Base-by-base conservation (phyloP, 2,797 vertebrate genomes). In the Coregonus ussuriensis region DNA sequence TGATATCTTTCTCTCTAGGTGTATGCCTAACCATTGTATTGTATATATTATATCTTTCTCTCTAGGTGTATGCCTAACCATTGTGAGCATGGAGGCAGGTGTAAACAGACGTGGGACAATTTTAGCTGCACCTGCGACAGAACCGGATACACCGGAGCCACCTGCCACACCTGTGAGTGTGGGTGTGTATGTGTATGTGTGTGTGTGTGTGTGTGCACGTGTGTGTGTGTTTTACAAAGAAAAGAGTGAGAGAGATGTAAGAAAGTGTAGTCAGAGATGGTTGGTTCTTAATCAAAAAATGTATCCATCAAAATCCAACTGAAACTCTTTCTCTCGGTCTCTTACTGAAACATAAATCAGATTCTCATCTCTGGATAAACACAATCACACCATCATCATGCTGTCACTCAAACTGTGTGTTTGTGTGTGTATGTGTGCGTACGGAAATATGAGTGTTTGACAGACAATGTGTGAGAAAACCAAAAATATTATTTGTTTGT, bases 31-130 rank as follows among this genome's bases (percentile, higher is more conserved):
- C n/a, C n/a, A n/a, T n/a, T n/a, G n/a, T n/a, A n/a, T n/a, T n/a
- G n/a, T n/a, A n/a, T n/a, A 80, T 84, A 65, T 86, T 90, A 29
- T 86, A 70, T 89, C 80, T 91, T 21, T 0, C 77, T 90, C 85
- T 78, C 62, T 92, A 99, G 98, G 91, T 99, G 98, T 88, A 96
- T 98, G 92, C 97, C 98, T 75, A 99, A 98, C 91, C 96, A 98
- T 88, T 99, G 98, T 84, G 98, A 99, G 82, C 98, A 99, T 0
- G 96, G 95, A 0, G 97, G 98, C 6, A 94, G 92, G 69, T 99
- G 98, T 89, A 95, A 94, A 29, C 98, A 99, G 91, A 98, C 96
- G 0, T 98, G 97, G 98, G 96, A 98, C 86, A 95, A 93, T 86
- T 98, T 99, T 93, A 96, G 91, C 85, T 99, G 98, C 82, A 96